Conservation (phyloP, 2,113 vertebrate species). For the Setophaga kirtlandii region DNA sequence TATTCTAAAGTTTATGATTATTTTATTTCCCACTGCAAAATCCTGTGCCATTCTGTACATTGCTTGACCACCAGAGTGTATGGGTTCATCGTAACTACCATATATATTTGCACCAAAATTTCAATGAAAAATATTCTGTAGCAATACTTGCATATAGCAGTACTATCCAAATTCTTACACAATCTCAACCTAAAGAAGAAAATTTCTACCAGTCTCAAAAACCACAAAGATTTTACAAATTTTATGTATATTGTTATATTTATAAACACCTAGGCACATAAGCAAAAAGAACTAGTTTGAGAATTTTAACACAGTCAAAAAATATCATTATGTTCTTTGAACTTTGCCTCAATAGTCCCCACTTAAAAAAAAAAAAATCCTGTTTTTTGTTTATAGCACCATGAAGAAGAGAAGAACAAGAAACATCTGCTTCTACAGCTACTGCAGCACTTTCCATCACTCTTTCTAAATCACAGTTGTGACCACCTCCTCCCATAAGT, state of each 20-base stretch:
- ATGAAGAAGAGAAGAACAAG: not conserved
- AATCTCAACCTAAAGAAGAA: not conserved
- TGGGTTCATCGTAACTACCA: accelerated
- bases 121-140: not conserved
- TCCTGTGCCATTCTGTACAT: not conserved
- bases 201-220: not conserved
- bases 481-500: not conserved
- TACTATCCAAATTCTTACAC: not conserved
- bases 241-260: not conserved
- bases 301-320: not conserved
- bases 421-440: conserved; percentile 10
- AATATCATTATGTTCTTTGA: not conserved
- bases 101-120: not conserved
- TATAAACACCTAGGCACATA: not conserved
- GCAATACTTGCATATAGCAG: not conserved
- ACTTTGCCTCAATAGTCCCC: not conserved
- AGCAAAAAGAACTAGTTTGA: not conserved
- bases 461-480: not conserved
- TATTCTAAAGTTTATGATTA: not conserved
- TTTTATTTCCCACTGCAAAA: not conserved
- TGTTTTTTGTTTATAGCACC: not conserved
- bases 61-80: not conserved
- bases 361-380: not conserved
- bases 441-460: not conserved
- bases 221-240: not conserved